These are phyloP conservation scores for Coracopsis vasa DNA, from an alignment of 2,113 vertebrate genomes.

Conservation along the genomic window DNA sequence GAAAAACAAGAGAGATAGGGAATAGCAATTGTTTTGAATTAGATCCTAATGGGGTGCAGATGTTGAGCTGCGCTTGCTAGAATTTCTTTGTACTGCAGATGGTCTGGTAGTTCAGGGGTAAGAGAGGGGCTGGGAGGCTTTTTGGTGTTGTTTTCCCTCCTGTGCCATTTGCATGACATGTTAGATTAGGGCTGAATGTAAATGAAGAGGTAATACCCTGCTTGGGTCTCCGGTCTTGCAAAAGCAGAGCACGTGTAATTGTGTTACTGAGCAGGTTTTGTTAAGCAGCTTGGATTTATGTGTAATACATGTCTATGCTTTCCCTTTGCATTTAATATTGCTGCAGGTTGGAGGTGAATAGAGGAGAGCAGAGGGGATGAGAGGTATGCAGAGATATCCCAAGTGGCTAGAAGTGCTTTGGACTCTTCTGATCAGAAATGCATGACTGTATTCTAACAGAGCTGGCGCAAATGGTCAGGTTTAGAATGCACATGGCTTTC, in stretches of 20 bases:
- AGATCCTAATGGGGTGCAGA: conserved; percentile 60
- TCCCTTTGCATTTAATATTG: neutral
- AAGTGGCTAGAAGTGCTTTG: neutral
- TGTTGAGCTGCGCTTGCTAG: conserved; percentile 19
- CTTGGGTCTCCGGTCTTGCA: neutral
- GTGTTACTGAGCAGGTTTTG: neutral
- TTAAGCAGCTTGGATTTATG: neutral
- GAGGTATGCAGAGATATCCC: neutral
- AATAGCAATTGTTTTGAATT: conserved; percentile 65
- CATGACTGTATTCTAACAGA: neutral
- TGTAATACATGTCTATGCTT: neutral
- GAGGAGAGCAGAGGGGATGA: neutral
- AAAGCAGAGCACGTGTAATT: neutral
- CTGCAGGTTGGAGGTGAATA: neutral
- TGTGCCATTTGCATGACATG: conserved; percentile 52
- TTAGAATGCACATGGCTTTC: neutral
- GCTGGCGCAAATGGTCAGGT: neutral
- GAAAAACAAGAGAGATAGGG: conserved; percentile 58
- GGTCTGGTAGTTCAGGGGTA: conserved; percentile 47
- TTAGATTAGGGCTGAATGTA: conserved; percentile 51
- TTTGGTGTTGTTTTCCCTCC: conserved; percentile 43
- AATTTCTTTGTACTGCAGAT: conserved; percentile 63
- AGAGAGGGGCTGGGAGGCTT: neutral
- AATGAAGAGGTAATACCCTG: conserved; percentile 44
- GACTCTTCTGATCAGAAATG: neutral